Conservation (phyloP, 2,797 vertebrate genomes). For the Eidolon dupreanum region DNA sequence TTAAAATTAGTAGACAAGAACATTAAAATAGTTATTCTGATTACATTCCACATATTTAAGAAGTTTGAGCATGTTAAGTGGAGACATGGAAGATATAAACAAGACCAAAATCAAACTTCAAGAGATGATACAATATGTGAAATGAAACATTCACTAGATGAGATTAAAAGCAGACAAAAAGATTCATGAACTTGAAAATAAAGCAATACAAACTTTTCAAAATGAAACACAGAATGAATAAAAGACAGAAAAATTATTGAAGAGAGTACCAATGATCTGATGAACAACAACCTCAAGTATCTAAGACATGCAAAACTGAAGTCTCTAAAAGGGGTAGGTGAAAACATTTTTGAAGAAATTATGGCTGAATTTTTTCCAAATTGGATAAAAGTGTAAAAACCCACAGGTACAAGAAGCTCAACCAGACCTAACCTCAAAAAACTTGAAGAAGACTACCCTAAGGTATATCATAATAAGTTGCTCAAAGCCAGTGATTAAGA, state of each 20-base stretch:
- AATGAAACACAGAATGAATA: not conserved
- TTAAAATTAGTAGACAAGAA: not conserved
- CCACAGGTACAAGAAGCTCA: not conserved
- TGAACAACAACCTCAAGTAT: not conserved
- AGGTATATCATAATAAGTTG: not conserved
- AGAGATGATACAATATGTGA: not conserved
- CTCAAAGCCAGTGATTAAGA: not conserved
- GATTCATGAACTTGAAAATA: not conserved
- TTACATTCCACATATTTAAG: not conserved
- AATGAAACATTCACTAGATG: not conserved
- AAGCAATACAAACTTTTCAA: not conserved
- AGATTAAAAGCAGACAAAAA: not conserved
- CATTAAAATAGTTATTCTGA: not conserved
- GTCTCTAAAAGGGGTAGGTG: not conserved
- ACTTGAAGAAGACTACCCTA: not conserved
- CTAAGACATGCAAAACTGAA: not conserved
- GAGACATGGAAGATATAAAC: not conserved
- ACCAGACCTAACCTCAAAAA: not conserved
- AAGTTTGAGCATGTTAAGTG: not conserved
- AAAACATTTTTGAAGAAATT: not conserved
- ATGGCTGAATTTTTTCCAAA: not conserved
- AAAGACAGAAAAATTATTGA: not conserved
- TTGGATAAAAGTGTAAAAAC: not conserved
- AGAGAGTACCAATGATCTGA: not conserved
- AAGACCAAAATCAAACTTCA: not conserved